Percentiles rank a stretch among this genome's conserved stretches.
These are phyloP conservation scores for Camelus dromedarius DNA, from an alignment of 2,113 vertebrate species.

Conservation along the genomic window DNA sequence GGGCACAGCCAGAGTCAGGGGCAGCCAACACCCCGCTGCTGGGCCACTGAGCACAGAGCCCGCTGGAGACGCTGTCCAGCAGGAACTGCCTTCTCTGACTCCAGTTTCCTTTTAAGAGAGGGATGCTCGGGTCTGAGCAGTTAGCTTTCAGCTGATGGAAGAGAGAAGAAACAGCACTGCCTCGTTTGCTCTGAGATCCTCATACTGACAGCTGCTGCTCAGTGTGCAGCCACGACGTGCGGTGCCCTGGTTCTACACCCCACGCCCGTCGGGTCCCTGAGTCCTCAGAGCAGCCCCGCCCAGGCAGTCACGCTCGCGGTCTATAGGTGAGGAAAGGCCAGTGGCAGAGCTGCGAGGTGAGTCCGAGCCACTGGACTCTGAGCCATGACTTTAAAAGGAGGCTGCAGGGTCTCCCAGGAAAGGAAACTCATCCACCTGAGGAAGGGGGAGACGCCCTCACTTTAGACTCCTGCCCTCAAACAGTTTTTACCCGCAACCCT, in stretches of 20 bases:
- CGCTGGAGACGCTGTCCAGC: neutral
- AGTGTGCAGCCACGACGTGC: accelerated
- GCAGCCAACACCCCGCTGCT: neutral
- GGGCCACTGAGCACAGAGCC: accelerated
- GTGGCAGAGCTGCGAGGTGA: neutral
- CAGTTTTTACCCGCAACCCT: neutral
- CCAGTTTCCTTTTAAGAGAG: neutral
- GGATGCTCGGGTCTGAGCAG: neutral
- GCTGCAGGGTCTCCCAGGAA: accelerated
- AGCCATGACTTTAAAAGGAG: neutral
- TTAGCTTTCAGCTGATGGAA: neutral
- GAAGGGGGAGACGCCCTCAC: too few relatives aligned
- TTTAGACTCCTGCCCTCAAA: neutral
- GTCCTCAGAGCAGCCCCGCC: accelerated
- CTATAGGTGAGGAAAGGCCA: neutral
- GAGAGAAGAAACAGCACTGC: neutral
- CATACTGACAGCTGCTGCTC: neutral
- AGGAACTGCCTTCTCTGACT: too few relatives aligned
- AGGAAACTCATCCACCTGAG: accelerated
- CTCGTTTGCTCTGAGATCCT: neutral
- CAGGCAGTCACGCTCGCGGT: accelerated
- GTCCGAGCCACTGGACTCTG: neutral
- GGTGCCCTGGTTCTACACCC: neutral
- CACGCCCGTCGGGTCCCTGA: too few relatives aligned
- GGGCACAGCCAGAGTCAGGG: neutral